Evolutionary conservation across 2,888 invertebrate genomes (phyloP), one percentile per base, ranked within the genome.

Genomic region (Thymelicus acteon): DNA sequence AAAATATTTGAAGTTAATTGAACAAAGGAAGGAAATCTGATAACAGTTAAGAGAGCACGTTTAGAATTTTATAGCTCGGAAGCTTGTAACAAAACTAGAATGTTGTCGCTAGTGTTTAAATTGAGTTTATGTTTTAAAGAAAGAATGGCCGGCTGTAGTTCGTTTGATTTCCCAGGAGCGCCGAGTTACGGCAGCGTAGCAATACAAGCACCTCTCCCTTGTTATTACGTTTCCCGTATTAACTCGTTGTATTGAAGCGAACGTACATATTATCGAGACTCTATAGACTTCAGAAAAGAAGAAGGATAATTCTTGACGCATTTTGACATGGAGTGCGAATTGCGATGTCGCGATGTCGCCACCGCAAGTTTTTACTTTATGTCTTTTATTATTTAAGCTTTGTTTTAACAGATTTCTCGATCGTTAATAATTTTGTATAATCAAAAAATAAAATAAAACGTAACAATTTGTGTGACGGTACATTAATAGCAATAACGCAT

Each of bases 161-260:
- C 73, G 76, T 79, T 79, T 82, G 83, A 87, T 87, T 87, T 87
- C 87, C 87, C 87, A 70, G 49, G 85, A 80, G 86, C 72, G 52
- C 60, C 39, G 75, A 81, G 78, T 81, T 79, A 78, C 76, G 74
- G 75, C 40, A 54, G 37, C 52, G 31, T 31, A 31, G 31, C 31
- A 31, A 31, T 31, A 31, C 40, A 40, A 40, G 57, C 15, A 54
- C 66, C 52, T 66, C 66, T 49, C 37, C 31, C 47, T 63, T 72
- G 39, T 68, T 68, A 60, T 68, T 60, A 60, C 39, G 44, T 68
- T 67, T 49, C 31, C 39, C 54, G 54, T 61, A 54, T 54, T 54
- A 40, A 60, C 61, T 60, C n/a, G 54, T 31, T n/a, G 61, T 54
- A 67, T 68, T 44, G 19, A 52, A 61, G 44, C 54, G 67, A 54